A percentile compares a stretch with the other conserved stretches of the same genome.
These are phyloP conservation scores for Ranitomeya imitator DNA, from an alignment of 2,113 vertebrate species.

Conservation along the genomic window DNA sequence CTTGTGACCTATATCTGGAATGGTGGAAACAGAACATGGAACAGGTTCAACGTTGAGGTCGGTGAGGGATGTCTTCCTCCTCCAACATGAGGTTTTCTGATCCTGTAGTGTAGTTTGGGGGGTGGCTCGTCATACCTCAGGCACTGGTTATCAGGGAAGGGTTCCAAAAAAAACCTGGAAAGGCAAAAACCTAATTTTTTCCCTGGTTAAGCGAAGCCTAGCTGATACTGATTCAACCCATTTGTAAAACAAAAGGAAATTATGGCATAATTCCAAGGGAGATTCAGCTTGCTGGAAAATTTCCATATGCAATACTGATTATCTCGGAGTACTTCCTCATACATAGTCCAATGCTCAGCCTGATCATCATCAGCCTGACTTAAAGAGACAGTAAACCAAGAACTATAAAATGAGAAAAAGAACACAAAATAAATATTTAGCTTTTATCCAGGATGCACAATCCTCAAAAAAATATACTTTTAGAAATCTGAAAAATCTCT, in stretches of 20 bases:
- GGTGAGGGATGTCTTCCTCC: not conserved
- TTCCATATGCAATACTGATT: not conserved
- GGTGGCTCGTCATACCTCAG: no score
- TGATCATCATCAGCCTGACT: not conserved
- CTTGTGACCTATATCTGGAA: no score
- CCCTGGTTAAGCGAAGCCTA: not conserved
- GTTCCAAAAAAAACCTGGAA: no score
- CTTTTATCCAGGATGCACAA: no score
- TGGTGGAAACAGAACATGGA: no score
- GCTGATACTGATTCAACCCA: not conserved
- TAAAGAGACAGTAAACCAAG: not conserved
- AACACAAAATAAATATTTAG: no score
- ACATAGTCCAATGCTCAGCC: not conserved
- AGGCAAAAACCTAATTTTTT: no score
- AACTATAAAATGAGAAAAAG: no score
- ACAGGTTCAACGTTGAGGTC: no score
- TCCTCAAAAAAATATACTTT: no score
- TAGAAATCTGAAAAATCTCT: no score
- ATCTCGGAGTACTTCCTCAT: not conserved
- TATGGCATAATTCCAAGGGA: not conserved
- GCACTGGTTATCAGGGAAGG: no score
- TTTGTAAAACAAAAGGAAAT: not conserved
- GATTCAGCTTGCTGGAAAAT: not conserved
- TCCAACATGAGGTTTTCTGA: not conserved
- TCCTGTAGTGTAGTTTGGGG: not conserved